Evolutionary conservation across 2,113 vertebrate species (phyloP), one percentile per base, ranked within the genome.

Genomic region (Pithys albifrons): DNA sequence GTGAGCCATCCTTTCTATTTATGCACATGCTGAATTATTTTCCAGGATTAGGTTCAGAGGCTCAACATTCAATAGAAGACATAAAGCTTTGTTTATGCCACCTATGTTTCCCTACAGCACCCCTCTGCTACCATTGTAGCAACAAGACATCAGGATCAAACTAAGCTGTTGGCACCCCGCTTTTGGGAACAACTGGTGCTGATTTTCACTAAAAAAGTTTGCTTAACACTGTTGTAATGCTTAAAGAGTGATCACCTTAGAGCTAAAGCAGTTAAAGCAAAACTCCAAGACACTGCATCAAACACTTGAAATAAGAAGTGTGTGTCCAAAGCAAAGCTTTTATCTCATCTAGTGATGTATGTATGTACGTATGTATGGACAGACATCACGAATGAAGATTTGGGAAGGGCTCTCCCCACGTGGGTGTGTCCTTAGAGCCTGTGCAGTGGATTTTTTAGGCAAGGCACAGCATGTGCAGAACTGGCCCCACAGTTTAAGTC

Each of bases 141-240:
- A 54, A 39, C 16, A 49, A 4, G 17, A 24, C 24, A 39, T 11
- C 14, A 48, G 46, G 19, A 85, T 33, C 57, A 73, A 88, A 55
- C 23, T 37, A 37, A 81, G 52, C 29, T 41, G 35, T 5, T 69
- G 19, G 19, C 19, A 37, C 18, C 3, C 33, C 59, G 48, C 4
- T 71, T 91, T 64, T 31, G 83, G 33, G 31, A 76, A 75, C 19
- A 57, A 37, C 22, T 49, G 24, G 15, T 41, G 31, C 18, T 69
- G 43, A 58, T 88, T 94, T 80, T 64, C 78, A 61, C 48, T 35
- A 6, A 64, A 54, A 3, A n/a, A 71, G 12, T 65, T 62, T 39
- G 10, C 0, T 0, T 58, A 62, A 54, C 16, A 2, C 4, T 6
- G 45, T 19, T 23, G 7, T n/a, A 8, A 27, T 73, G 12, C 51